Conservation (phyloP, 1,140 invertebrate species). For the Gyrodactylus salaris region DNA sequence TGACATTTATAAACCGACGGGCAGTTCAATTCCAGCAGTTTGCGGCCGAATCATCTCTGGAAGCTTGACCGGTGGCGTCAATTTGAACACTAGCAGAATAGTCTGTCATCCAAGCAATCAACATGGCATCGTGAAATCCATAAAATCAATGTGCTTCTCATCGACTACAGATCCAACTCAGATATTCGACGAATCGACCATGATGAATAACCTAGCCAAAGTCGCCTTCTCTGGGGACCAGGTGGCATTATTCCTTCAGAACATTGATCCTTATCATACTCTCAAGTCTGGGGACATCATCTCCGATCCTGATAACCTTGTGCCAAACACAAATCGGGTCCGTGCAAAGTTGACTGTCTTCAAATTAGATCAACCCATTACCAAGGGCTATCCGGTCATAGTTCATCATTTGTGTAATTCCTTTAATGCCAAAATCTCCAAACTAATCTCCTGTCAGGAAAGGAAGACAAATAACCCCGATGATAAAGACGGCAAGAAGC, state of each 20-base stretch:
- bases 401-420: not conserved
- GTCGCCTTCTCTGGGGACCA: not conserved
- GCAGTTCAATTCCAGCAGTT: conserved; percentile 39
- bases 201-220: not conserved
- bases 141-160: not conserved
- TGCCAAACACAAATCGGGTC: not conserved
- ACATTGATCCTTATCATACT: not conserved
- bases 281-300: not conserved
- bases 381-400: not conserved
- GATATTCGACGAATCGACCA: not conserved
- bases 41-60: conserved; percentile 97
- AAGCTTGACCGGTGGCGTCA: not conserved
- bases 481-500: not conserved
- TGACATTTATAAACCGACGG: conserved; percentile 98
- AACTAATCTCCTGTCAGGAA: not conserved
- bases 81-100: not conserved
- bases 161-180: not conserved
- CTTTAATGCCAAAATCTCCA: not conserved
- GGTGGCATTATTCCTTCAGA: not conserved
- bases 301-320: not conserved
- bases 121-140: not conserved
- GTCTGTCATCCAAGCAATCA: not conserved
- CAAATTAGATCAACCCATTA: not conserved
- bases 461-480: not conserved
- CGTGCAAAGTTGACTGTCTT: not conserved